Evolutionary conservation across 1,140 invertebrate genomes (phyloP).

Genomic region (Stegodyphus dumicola): DNA sequence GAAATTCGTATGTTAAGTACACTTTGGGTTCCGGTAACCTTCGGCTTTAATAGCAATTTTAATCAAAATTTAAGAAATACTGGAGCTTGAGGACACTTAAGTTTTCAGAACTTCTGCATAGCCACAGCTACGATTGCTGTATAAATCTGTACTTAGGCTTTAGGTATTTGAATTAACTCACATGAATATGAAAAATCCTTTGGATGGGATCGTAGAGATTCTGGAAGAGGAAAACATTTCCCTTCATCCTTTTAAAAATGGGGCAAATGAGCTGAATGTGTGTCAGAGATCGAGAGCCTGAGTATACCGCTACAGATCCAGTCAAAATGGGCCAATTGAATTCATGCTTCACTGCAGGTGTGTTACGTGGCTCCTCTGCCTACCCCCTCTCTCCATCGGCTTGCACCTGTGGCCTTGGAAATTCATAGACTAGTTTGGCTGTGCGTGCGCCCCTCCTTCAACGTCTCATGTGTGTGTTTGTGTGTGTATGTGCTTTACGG

Average conservation of each 20-base stretch:
- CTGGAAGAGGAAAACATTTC: background rate
- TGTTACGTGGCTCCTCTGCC: conserved; percentile 40
- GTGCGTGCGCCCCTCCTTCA: conserved; percentile 12
- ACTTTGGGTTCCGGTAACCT: too few species aligned
- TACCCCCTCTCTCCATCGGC: background rate
- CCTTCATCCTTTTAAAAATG: conserved; percentile 5
- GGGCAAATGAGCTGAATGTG: conserved; percentile 16
- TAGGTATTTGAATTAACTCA: too few species aligned
- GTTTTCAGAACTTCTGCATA: too few species aligned
- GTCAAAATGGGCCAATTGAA: conserved; percentile 55
- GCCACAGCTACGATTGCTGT: too few species aligned
- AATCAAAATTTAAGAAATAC: too few species aligned
- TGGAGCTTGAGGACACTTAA: too few species aligned
- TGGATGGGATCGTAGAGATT: background rate
- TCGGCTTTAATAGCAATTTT: too few species aligned
- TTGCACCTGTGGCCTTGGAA: conserved; percentile 50
- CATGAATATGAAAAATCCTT: background rate
- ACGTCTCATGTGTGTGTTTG: conserved; percentile 6
- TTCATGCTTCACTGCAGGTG: conserved; percentile 58
- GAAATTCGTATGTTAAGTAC: too few species aligned
- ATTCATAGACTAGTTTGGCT: conserved; percentile 28
- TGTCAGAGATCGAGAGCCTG: conserved; percentile 32
- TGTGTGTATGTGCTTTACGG: conserved; percentile 11
- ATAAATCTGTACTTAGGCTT: too few species aligned
- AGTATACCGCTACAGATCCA: conserved; percentile 10